Percentiles rank a stretch among this genome's conserved stretches.
Conservation (phyloP, 2,797 vertebrate species). For the Dendrocincla fuliginosa region DNA sequence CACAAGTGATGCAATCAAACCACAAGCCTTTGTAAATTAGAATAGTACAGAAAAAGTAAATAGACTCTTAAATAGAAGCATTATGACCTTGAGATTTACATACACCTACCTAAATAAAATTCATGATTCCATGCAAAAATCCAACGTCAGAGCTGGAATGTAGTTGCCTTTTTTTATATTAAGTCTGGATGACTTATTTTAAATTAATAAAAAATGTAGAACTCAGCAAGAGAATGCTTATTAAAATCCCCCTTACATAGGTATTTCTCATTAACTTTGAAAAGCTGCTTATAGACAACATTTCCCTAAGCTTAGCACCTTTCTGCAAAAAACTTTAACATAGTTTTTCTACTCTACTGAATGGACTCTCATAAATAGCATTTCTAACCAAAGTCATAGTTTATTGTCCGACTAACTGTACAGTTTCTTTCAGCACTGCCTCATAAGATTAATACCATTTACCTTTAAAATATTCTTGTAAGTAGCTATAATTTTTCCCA, state of each 20-base stretch:
- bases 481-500: not conserved
- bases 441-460: not conserved
- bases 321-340: not conserved
- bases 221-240: conserved; percentile 55
- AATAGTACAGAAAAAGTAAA: not conserved
- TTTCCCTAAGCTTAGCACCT: not conserved
- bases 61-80: not conserved
- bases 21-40: not conserved
- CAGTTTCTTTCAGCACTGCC: not conserved
- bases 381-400: not conserved
- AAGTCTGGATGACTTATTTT: conserved; percentile 7
- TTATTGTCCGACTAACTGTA: not conserved
- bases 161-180: conserved; percentile 15
- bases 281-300: conserved; percentile 53
- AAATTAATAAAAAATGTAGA: conserved; percentile 46
- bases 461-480: not conserved
- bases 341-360: not conserved
- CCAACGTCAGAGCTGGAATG: not conserved
- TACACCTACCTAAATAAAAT: not conserved
- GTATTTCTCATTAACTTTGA: conserved; percentile 44
- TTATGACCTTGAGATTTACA: not conserved
- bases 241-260: conserved; percentile 42
- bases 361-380: not conserved
- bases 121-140: not conserved
- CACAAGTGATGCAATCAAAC: not conserved